Conservation (phyloP, 2,797 vertebrate species). For the Decapterus maruadsi region DNA sequence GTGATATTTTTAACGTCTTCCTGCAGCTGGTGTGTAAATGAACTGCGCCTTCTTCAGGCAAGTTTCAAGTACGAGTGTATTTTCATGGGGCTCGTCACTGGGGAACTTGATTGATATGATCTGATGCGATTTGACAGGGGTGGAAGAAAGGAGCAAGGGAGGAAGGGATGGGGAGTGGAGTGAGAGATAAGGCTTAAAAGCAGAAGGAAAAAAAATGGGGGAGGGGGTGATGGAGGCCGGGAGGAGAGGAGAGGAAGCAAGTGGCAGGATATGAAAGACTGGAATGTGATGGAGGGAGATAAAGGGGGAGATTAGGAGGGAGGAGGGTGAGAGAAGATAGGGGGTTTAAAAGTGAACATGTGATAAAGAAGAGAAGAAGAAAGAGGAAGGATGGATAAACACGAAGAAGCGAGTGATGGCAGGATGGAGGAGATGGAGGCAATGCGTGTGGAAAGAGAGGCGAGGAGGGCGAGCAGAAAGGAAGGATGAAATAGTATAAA, state of each 20-base stretch:
- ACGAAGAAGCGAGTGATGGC: neutral
- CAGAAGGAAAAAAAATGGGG: slow-evolving; percentile 34
- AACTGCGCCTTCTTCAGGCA: neutral
- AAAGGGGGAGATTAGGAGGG: neutral
- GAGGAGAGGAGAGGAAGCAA: slow-evolving; percentile 40
- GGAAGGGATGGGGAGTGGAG: slow-evolving; percentile 2
- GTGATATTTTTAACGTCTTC: too few relatives aligned
- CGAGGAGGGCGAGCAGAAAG: neutral
- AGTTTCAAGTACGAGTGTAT: slow-evolving; percentile 9
- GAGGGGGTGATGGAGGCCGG: slow-evolving; percentile 22
- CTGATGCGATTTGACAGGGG: slow-evolving; percentile 50
- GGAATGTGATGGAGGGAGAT: slow-evolving; percentile 23
- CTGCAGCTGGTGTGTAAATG: neutral
- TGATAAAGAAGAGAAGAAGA: slow-evolving; percentile 7
- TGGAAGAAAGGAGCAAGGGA: slow-evolving; percentile 9
- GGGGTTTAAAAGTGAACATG: neutral
- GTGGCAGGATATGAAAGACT: slow-evolving; percentile 15
- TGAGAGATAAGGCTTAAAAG: slow-evolving; percentile 35
- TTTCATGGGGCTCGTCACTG: slow-evolving; percentile 27
- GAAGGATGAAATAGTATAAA: neutral
- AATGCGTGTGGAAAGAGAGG: neutral
- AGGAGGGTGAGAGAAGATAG: neutral
- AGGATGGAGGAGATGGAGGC: neutral
- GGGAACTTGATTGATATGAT: slow-evolving; percentile 69
- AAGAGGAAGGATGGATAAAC: neutral